phyloP scores from a whole-genome alignment of 2,888 invertebrate genomes.

The Eugnorisma glareosa region DNA sequence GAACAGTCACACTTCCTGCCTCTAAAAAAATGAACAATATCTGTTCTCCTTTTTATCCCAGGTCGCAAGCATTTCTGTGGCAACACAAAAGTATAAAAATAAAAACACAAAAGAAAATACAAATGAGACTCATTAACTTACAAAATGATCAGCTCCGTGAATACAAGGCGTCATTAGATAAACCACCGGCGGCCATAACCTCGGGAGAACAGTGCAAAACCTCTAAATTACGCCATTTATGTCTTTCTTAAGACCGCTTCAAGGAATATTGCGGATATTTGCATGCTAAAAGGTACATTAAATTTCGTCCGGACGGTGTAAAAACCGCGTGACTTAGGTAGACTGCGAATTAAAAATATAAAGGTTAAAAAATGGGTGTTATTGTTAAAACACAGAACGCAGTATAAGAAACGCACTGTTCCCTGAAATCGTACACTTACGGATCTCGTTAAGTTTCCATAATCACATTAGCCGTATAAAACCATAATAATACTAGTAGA shows the following conservation, averaged over 20 bases:
- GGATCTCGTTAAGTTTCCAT: no score
- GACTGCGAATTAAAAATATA: conserved; percentile 21
- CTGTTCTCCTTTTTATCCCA: not conserved
- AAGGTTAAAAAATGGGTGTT: not conserved
- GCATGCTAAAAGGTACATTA: conserved; percentile 66
- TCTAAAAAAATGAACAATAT: not conserved
- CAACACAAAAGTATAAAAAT: conserved; percentile 22
- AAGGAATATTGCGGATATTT: conserved; percentile 65
- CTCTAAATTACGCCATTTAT: conserved; percentile 66
- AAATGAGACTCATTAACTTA: conserved; percentile 64
- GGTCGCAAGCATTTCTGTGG: conserved; percentile 1
- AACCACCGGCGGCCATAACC: conserved; percentile 52
- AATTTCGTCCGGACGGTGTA: conserved; percentile 51
- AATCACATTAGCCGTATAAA: no score
- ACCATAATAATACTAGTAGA: no score
- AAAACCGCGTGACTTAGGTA: conserved; percentile 24
- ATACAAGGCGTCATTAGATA: conserved; percentile 64
- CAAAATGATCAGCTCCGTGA: conserved; percentile 61
- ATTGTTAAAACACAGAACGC: not conserved
- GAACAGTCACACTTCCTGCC: no score
- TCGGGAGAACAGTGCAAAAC: conserved; percentile 49
- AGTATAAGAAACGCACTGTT: no score
- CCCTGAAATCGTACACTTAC: no score
- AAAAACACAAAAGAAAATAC: conserved; percentile 56
- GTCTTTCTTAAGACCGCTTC: conserved; percentile 65